A percentile compares a stretch with the other conserved stretches of the same genome.
Evolutionary conservation across 2,888 invertebrate genomes (phyloP).

Genomic region (Drosophila peninsularis): DNA sequence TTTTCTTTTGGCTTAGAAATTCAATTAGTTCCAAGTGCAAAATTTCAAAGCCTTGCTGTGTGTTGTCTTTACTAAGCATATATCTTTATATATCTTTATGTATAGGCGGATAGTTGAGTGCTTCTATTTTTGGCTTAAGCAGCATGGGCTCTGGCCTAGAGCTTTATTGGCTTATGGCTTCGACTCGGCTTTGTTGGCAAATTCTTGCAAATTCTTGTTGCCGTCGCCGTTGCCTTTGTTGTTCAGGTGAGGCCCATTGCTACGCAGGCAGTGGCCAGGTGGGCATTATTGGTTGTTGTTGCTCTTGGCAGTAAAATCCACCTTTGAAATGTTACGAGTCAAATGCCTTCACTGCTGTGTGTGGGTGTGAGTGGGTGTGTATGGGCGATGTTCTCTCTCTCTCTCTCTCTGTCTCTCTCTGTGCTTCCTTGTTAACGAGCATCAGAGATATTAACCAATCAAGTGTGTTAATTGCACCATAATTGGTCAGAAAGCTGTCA

Average conservation of each 20-base stretch:
- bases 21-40: neutral
- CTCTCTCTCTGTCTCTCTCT: neutral
- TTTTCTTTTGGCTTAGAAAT: neutral
- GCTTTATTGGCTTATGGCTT: constrained; percentile 62
- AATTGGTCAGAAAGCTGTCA: constrained; percentile 77
- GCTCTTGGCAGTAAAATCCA: constrained; percentile 9
- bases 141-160: constrained; percentile 37
- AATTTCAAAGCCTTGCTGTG: neutral
- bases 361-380: neutral
- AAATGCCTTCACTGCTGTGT: constrained; percentile 27
- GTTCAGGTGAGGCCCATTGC: constrained; percentile 7
- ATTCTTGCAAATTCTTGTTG: constrained; percentile 16
- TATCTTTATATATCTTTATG: neutral
- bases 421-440: constrained; percentile 16
- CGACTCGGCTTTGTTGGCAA: constrained; percentile 38
- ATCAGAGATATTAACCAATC: constrained; percentile 66
- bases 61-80: neutral
- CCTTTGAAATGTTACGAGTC: constrained; percentile 68
- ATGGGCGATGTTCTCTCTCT: neutral
- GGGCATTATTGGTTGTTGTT: neutral
- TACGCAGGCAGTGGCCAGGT: constrained; percentile 2
- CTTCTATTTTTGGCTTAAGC: constrained; percentile 44
- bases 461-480: constrained; percentile 77
- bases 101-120: neutral
- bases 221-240: neutral